Conservation (phyloP, 2,797 vertebrate species). For the Characodon lateralis region DNA sequence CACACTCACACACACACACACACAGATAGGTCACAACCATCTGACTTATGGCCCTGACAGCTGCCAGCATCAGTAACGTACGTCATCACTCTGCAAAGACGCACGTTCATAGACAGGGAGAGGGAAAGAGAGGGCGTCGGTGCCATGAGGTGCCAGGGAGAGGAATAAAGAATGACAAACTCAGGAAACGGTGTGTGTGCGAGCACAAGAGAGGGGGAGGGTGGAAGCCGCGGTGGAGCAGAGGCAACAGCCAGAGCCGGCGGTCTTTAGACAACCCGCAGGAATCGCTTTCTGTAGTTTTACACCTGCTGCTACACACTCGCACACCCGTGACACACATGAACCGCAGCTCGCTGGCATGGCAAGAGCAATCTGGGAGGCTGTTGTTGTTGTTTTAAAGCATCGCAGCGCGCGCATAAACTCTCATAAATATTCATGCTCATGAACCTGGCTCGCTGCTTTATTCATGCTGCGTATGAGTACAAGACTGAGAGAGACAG, state of each 20-base stretch:
- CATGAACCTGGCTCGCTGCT: conserved; percentile 77
- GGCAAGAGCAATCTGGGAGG: conserved; percentile 67
- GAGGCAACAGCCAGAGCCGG: conserved; percentile 69
- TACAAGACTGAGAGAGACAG: conserved; percentile 58
- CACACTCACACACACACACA: conserved; percentile 31
- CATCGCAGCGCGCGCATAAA: conserved; percentile 76
- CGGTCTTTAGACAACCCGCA: conserved; percentile 71
- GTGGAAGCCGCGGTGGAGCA: conserved; percentile 52
- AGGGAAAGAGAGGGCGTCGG: conserved; percentile 6
- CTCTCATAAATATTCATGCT: conserved; percentile 79
- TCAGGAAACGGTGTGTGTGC: conserved; percentile 32
- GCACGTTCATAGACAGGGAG: conserved; percentile 6
- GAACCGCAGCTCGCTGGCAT: conserved; percentile 55
- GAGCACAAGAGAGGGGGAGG: conserved; percentile 20
- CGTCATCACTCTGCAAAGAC: conserved; percentile 53
- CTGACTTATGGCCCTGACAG: conserved; percentile 69
- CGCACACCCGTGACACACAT: conserved; percentile 30
- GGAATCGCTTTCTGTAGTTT: conserved; percentile 71
- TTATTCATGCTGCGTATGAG: conserved; percentile 76
- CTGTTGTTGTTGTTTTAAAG: conserved; percentile 79
- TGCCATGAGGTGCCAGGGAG: conserved; percentile 41
- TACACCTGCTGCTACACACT: conserved; percentile 66
- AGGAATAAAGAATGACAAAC: conserved; percentile 24
- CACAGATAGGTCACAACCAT: conserved; percentile 59
- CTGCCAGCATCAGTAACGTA: conserved; percentile 59